A percentile compares a stretch with the other conserved stretches of the same genome.
Conservation (phyloP, 2,113 vertebrate genomes). For the Megaceryle torquata region DNA sequence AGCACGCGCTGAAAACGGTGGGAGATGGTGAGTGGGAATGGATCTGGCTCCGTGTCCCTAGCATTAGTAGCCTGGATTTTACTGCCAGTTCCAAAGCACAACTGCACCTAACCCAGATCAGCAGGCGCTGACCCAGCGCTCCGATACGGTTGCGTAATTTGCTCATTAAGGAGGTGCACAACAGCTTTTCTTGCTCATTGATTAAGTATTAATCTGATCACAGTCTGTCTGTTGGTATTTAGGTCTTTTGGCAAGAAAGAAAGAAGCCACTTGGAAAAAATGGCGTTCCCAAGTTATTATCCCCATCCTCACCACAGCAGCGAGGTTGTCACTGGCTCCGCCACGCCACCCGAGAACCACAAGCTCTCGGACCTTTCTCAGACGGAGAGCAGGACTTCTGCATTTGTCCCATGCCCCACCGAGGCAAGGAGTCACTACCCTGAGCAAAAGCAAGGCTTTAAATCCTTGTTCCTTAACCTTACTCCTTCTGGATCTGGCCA, state of each 20-base stretch:
- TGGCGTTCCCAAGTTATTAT: background rate
- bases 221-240: constrained; percentile 1
- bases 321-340: background rate
- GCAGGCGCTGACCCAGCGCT: background rate
- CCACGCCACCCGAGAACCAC: background rate
- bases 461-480: background rate
- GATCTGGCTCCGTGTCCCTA: background rate
- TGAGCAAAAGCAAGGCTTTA: constrained; percentile 51
- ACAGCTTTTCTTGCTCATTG: background rate
- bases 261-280: constrained; percentile 52
- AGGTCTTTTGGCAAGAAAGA: constrained; percentile 60
- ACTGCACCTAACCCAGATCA: background rate
- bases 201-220: background rate
- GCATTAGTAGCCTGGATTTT: background rate
- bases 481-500: background rate
- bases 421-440: constrained; percentile 22
- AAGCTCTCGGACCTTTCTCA: constrained; percentile 33
- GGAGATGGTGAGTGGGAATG: background rate
- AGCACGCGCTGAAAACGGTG: background rate
- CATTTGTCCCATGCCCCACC: background rate
- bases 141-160: background rate
- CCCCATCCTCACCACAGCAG: background rate
- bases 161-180: background rate
- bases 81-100: background rate
- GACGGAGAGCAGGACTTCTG: constrained; percentile 43